phyloP scores from a whole-genome alignment of 1,140 invertebrate genomes.

The Pemphigus obesinymphae region DNA sequence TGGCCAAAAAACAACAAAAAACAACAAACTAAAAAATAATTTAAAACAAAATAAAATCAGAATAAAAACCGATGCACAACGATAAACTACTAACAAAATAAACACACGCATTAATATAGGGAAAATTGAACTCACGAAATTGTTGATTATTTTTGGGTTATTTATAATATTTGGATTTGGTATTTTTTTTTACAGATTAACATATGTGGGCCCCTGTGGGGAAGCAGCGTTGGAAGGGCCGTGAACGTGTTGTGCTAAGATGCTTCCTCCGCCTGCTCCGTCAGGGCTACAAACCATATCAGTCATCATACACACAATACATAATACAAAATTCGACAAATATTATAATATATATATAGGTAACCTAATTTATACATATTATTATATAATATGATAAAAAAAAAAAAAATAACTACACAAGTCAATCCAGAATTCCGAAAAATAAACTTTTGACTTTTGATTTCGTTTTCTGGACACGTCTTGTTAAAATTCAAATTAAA shows the following conservation, averaged over 20 bases:
- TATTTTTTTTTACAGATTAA: constrained; percentile 74
- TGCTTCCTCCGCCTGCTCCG: constrained; percentile 43
- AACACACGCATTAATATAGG: constrained; percentile 43
- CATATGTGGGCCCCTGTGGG: constrained; percentile 85
- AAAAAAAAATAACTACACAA: background rate
- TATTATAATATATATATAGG: background rate
- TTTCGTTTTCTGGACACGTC: background rate
- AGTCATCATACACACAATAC: constrained; percentile 42
- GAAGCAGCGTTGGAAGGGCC: constrained; percentile 65
- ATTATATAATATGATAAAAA: background rate
- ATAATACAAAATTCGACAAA: constrained; percentile 14
- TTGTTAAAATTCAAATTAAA: background rate
- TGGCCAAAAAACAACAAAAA: too few relatives aligned
- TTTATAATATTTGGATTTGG: constrained; percentile 35
- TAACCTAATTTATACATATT: background rate
- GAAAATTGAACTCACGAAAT: constrained; percentile 47
- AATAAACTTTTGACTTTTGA: too few relatives aligned
- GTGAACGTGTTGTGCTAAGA: constrained; percentile 48
- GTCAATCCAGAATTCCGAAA: background rate
- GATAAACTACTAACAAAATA: constrained; percentile 45
- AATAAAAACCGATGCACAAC: constrained; percentile 43
- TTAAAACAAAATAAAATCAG: constrained; percentile 42
- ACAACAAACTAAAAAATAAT: too few relatives aligned
- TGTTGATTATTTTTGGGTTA: constrained; percentile 34
- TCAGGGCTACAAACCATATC: constrained; percentile 44